Evolutionary conservation across 2,797 vertebrate species (phyloP).

Genomic region (Menidia menidia): DNA sequence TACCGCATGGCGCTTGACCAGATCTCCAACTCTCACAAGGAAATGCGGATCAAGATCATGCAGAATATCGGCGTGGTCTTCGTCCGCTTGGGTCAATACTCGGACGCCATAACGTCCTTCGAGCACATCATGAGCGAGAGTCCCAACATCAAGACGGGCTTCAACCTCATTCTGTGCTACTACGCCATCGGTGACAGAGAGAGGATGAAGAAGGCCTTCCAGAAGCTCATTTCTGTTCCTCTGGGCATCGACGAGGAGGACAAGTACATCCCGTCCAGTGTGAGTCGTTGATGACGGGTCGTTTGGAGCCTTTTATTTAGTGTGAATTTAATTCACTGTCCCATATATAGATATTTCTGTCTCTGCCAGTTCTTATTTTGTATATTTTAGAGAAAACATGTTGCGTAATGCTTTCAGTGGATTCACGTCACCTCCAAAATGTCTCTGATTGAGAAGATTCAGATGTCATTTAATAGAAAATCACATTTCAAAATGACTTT

Average conservation of each 20-base stretch:
- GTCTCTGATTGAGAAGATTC: background rate
- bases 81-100: slow-evolving; percentile 91
- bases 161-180: slow-evolving; percentile 94
- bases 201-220: slow-evolving; percentile 96
- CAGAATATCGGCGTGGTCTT: slow-evolving; percentile 95
- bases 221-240: slow-evolving; percentile 92
- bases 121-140: slow-evolving; percentile 96
- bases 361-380: background rate
- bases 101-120: slow-evolving; percentile 92
- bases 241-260: slow-evolving; percentile 93
- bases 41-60: slow-evolving; percentile 98
- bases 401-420: too few species aligned
- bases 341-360: too few species aligned
- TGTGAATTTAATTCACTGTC: background rate
- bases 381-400: too few species aligned
- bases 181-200: slow-evolving; percentile 91
- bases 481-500: background rate
- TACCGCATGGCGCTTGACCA: slow-evolving; percentile 98
- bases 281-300: slow-evolving; percentile 73
- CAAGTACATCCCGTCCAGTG: slow-evolving; percentile 90
- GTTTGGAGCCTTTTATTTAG: background rate
- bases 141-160: slow-evolving; percentile 92
- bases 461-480: background rate
- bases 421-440: background rate
- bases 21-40: slow-evolving; percentile 91